Evolutionary conservation across 2,113 vertebrate species (phyloP).

Genomic region (Calonectris borealis): DNA sequence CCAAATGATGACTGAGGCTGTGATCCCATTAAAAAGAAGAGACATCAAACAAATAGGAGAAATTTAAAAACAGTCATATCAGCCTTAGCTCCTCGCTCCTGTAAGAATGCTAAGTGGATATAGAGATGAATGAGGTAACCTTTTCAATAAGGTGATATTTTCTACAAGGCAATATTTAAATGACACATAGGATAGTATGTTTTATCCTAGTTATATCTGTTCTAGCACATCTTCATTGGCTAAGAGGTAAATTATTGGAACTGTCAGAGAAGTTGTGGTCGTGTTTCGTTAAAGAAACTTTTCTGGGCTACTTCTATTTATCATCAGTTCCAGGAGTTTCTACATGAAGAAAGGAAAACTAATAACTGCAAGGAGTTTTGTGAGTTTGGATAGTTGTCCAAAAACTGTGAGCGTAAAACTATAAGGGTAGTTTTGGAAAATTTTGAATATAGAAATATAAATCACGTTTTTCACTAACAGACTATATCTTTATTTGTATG

Average conservation of each 20-base stretch:
- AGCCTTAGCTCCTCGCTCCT: not conserved
- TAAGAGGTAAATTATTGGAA: constrained; percentile 20
- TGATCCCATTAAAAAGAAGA: constrained; percentile 36
- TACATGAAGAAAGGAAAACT: not conserved
- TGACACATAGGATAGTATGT: not conserved
- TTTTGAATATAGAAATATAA: not conserved
- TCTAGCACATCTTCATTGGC: constrained; percentile 7
- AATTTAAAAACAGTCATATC: not conserved
- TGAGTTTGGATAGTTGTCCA: not conserved
- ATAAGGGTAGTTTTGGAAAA: not conserved
- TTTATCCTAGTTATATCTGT: constrained; percentile 42
- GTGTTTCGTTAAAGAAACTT: constrained; percentile 31
- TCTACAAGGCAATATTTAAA: constrained; percentile 43
- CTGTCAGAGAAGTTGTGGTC: constrained; percentile 19
- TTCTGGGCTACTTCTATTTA: constrained; percentile 12
- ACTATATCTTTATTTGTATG: not conserved
- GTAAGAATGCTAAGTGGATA: not conserved
- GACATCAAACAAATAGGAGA: not conserved
- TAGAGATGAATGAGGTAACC: constrained; percentile 13
- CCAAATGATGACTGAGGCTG: constrained; percentile 38
- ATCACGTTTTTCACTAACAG: not conserved
- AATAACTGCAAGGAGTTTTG: not conserved
- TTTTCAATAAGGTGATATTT: constrained; percentile 6
- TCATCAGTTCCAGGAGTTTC: not conserved
- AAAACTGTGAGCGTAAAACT: not conserved